phyloP scores from a whole-genome alignment of 2,797 vertebrate species.

The Thamnophis elegans region DNA sequence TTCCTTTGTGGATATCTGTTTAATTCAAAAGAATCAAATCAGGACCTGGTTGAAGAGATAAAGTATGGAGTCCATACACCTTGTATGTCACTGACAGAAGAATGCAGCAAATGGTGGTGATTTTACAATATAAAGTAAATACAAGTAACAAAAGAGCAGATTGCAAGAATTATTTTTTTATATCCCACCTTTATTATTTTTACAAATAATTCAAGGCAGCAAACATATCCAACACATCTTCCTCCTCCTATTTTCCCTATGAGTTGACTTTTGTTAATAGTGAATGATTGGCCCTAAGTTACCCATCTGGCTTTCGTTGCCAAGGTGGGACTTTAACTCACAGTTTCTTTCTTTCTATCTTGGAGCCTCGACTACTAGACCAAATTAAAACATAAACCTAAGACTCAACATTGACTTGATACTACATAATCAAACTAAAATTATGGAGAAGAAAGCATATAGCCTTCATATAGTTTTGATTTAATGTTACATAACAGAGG shows the following conservation, averaged over 20 bases:
- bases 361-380: neutral
- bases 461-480: neutral
- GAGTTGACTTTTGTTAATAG: neutral
- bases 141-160: neutral
- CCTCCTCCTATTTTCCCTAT: neutral
- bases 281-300: neutral
- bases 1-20: neutral
- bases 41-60: neutral
- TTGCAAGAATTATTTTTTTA: neutral
- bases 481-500: neutral
- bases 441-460: neutral
- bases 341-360: neutral
- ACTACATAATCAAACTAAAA: neutral
- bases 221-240: neutral
- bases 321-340: neutral
- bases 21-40: neutral
- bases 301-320: neutral
- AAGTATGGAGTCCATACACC: neutral
- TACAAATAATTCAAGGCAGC: neutral
- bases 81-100: neutral
- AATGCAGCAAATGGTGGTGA: neutral
- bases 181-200: neutral
- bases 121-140: neutral
- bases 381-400: neutral
- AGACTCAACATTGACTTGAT: neutral